A percentile compares a stretch with the other conserved stretches of the same genome.
Evolutionary conservation across 2,888 invertebrate species (phyloP).

Genomic region (Erebia aethiops): DNA sequence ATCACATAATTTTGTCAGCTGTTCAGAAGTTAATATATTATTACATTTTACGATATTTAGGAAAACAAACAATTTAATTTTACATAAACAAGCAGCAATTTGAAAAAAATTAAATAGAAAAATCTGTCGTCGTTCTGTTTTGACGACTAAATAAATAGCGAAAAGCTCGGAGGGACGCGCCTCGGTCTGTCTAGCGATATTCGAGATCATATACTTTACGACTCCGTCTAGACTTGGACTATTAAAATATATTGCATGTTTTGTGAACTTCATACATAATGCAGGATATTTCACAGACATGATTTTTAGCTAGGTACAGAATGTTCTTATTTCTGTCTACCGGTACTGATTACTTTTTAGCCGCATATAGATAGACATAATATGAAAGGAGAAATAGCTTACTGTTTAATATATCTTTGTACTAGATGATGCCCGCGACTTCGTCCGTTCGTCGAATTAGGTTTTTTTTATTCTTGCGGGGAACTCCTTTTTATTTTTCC

Average conservation of each 20-base stretch:
- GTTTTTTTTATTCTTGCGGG: too few relatives aligned
- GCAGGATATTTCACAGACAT: background rate
- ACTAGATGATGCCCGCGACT: too few relatives aligned
- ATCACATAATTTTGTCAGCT: background rate
- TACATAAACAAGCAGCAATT: background rate
- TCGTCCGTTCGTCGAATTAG: too few relatives aligned
- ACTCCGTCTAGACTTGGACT: slow-evolving; percentile 34
- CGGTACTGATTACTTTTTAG: background rate
- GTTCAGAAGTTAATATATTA: too few relatives aligned
- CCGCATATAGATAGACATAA: too few relatives aligned
- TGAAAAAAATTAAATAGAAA: background rate
- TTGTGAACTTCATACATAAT: slow-evolving; percentile 31
- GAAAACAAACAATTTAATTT: background rate
- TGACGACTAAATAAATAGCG: slow-evolving; percentile 6
- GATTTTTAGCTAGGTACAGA: background rate
- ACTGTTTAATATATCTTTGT: too few relatives aligned
- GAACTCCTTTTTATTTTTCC: too few relatives aligned
- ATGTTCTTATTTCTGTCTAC: background rate
- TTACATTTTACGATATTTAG: background rate
- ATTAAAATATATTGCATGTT: slow-evolving; percentile 30
- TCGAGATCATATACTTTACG: slow-evolving; percentile 34
- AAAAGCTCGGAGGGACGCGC: slow-evolving; percentile 14
- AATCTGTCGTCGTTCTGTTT: background rate
- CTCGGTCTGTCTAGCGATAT: slow-evolving; percentile 31
- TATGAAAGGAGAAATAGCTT: too few relatives aligned